Evolutionary conservation across 2,797 vertebrate species (phyloP), one percentile per base, ranked within the genome.

Genomic region (Enteromius mattozi): DNA sequence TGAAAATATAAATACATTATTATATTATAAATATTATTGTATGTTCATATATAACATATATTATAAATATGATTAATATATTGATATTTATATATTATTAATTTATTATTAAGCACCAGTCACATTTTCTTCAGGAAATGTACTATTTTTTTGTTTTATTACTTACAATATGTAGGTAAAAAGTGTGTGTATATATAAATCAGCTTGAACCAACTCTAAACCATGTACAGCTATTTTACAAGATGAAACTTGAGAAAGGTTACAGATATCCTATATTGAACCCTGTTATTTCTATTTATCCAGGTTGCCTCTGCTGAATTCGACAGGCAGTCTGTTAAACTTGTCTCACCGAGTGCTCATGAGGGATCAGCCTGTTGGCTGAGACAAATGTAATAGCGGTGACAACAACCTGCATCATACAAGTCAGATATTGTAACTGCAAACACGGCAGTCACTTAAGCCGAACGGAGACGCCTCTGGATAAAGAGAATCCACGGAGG

Each of bases 401-500:
- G 65, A 68, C 63, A 69, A 40, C 30, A 51, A 37, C 70, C 56
- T 24, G 42, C 42, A 33, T 72, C 54, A 81, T 47, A 21, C 27
- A 27, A 33, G 51, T 71, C 51, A 30, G 37, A 16, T 45, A 63
- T 63, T 45, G 61, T 45, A 45, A 13, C 56, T 27, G 8, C 37
- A 63, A 63, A 45, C 56, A 30, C 37, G 3, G 2, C 27, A 69
- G 33, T 9, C n/a, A 6, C 65, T 30, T 21, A 71, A 14, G 68
- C 68, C 6, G 7, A 47, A 40, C 12, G 33, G 80, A 21, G 69
- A 47, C 19, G 1, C n/a, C 33, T 56, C 35, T 83, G 74, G 35
- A 77, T 51, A 3, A 54, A 49, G 30, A 54, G 59, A 81, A 78
- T 78, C 56, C 69, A 68, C 30, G 1, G 70, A 71, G 54, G 33